Conservation (phyloP, 2,797 vertebrate species). For the Bradypodion pumilum region DNA sequence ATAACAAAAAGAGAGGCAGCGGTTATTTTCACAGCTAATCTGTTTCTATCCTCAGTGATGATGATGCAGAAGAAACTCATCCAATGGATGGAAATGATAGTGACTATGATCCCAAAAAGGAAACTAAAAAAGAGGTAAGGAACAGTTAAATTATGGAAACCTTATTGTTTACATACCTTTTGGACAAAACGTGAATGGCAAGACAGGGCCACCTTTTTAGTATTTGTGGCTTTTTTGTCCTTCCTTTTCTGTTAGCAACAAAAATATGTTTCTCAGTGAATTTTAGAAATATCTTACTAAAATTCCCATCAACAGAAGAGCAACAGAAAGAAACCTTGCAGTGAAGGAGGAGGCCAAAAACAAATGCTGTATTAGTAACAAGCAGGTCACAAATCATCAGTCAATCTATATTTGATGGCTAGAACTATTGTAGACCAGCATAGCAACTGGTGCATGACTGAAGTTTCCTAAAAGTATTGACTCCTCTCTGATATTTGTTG, state of each 20-base stretch:
- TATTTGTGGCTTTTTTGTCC: background rate
- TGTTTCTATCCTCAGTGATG: conserved; percentile 83
- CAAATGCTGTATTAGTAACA: too few relatives aligned
- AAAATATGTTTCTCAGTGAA: background rate
- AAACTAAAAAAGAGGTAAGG: conserved; percentile 94
- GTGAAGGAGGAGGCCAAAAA: background rate
- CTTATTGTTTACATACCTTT: background rate
- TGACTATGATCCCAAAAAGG: conserved; percentile 97
- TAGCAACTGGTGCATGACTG: background rate
- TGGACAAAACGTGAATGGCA: background rate
- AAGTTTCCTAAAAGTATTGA: background rate
- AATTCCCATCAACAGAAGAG: background rate
- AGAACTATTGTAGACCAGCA: background rate
- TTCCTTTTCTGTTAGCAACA: background rate
- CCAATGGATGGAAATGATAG: conserved; percentile 92
- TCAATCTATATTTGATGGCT: background rate
- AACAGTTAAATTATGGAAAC: conserved; percentile 37
- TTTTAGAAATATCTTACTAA: background rate
- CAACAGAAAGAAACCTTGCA: background rate
- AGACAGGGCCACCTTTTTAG: background rate
- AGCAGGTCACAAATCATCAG: background rate
- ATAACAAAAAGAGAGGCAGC: background rate
- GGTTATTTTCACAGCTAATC: conserved; percentile 13
- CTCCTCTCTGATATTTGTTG: background rate
- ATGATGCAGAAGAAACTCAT: conserved; percentile 92